These are phyloP conservation scores for Hyles euphorbiae DNA, from an alignment of 1,140 invertebrate genomes.

Conservation along the genomic window DNA sequence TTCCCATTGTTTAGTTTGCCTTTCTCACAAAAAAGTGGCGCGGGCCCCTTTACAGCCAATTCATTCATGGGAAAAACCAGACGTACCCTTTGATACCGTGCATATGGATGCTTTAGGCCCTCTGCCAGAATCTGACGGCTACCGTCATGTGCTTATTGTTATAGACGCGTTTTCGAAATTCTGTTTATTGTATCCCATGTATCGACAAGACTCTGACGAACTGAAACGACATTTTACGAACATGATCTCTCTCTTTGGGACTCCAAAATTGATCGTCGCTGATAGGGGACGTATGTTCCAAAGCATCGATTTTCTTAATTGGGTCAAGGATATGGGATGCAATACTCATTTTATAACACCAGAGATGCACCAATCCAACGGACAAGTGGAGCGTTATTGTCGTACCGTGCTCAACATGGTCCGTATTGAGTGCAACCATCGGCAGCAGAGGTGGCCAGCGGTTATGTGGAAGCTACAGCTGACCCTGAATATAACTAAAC, in stretches of 20 bases:
- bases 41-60: conserved; percentile 19
- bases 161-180: conserved; percentile 21
- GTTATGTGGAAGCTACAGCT: conserved; percentile 4
- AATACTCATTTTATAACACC: conserved; percentile 16
- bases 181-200: conserved; percentile 13
- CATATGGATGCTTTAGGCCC: conserved; percentile 30
- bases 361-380: conserved; percentile 28
- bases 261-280: conserved; percentile 10
- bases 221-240: conserved; percentile 12
- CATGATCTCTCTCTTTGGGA: conserved; percentile 13
- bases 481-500: conserved; percentile 14
- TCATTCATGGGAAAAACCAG: conserved; percentile 21
- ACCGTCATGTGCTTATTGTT: conserved; percentile 16
- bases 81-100: conserved; percentile 21
- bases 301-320: neutral
- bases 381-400: conserved; percentile 31
- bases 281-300: conserved; percentile 7
- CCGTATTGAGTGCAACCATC: neutral
- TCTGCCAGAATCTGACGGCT: conserved; percentile 13
- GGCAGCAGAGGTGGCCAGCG: neutral
- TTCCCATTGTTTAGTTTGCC: conserved; percentile 15
- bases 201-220: conserved; percentile 14
- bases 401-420: conserved; percentile 27
- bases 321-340: conserved; percentile 4
- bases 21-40: conserved; percentile 13